Base-by-base conservation (phyloP, 2,888 invertebrate genomes). In the Drosophila trichaetosa region DNA sequence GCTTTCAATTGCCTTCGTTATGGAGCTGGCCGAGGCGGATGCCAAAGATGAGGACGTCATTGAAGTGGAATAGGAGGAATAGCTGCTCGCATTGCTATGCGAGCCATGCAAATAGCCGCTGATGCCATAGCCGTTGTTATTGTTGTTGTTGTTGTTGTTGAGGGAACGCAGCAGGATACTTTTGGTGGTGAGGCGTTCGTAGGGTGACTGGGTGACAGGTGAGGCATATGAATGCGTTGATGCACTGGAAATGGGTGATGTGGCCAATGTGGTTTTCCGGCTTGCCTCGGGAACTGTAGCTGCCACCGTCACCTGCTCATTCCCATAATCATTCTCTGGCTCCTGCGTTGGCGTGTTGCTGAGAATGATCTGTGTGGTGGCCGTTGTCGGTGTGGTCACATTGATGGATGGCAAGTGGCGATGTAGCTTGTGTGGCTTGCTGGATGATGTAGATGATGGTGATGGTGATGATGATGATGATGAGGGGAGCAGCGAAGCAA, bases 321-420 rank as follows among this genome's bases (percentile, higher is more conserved):
- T 46, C 8, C 27, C 27, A 46, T 46, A 8, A 8, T 7, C 62
- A 21, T 58, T 51, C n/a, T 46, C 13, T 38, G 63, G 42, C 66
- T 59, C 62, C 53, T n/a, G 68, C 65, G 73, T 71, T 38, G 85
- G 83, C 21, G 73, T 61, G 48, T 78, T 73, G 79, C 82, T 77
- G 68, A 86, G 53, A 61, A 91, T 82, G 42, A 91, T 81, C 81
- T 90, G 90, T 57, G 91, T 91, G 74, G 91, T 91, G 71, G 90
- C 81, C 69, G 91, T 85, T 52, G 87, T 81, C 60, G 90, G 90
- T 61, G 91, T 90, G 74, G 83, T 90, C 69, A 90, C 83, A 72
- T 91, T 90, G 79, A 91, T 90, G 76, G 86, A 87, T 75, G 90
- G 90, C 59, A 90, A 71, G 46, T 77, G 87, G 27, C 89, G 85